Evolutionary conservation across 2,797 vertebrate species (phyloP), one percentile per base, ranked within the genome.

Genomic region (Tiaroga cobitis): DNA sequence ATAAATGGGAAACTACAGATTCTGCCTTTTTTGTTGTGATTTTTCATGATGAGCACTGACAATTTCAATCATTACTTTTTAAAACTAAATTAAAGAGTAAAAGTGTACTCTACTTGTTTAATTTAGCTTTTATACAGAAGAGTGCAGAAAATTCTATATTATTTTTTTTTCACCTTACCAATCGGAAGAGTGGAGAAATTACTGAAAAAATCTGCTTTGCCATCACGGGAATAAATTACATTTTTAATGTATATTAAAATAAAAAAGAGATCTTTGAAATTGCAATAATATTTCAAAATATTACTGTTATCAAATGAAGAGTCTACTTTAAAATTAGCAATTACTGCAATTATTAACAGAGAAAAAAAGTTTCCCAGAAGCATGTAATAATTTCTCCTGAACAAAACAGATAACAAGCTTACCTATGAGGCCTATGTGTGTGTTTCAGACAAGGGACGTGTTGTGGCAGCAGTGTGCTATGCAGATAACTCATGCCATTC

Each of bases 391-490:
- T 61, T 82, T 4, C 29, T 32, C 51, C 11, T 9, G 63, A 78
- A 39, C 32, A 68, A 75, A 43, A 43, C 24, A 67, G 29, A 32
- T 54, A 32, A 51, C 63, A 59, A 29, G 54, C 46, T 76, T 72
- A 37, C 37, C 6, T 61, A 32, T 65, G 54, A 76, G 29, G 18
- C 13, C 19, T 85, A 26, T 79, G 32, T 75, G 46, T 85, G 63
- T 80, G 43, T 75, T 93, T 49, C 90, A 99, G 98, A 96, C 98
- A 26, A 96, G 96, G 93, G 98, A 99, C 91, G 96, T 97, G 68
- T 93, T 99, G 91, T 99, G 98, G 98, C 98, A 99, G 92, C 98
- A 99, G 89, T 99, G 98, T 92, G 98, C 98, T 90, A 98, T 99
- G 92, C 98, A 99, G 95, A 97, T 99, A 92, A 99, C 98, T 51